A percentile compares a stretch with the other conserved stretches of the same genome.
These are phyloP conservation scores for Dasyurus viverrinus DNA, from an alignment of 2,113 vertebrate species.

Conservation along the genomic window DNA sequence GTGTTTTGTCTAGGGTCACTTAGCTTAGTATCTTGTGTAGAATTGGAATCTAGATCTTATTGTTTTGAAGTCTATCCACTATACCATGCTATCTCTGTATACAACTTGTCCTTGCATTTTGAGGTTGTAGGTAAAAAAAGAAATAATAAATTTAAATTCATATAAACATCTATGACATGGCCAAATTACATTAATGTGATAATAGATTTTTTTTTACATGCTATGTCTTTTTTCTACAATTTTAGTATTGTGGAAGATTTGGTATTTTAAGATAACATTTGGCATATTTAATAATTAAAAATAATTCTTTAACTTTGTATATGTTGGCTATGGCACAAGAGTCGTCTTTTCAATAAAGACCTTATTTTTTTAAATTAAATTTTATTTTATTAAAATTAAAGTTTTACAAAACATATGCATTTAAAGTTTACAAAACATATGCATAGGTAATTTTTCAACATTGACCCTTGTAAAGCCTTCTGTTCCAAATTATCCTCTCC, in stretches of 20 bases:
- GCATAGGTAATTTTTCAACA: too few relatives aligned
- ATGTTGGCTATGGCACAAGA: conserved; percentile 38
- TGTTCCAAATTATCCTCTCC: too few relatives aligned
- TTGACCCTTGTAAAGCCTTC: too few relatives aligned
- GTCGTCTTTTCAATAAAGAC: neutral
- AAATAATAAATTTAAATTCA: conserved; percentile 8
- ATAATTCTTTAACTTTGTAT: conserved; percentile 54
- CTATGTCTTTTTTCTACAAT: conserved; percentile 25
- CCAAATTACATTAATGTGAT: neutral
- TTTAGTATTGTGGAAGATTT: conserved; percentile 27
- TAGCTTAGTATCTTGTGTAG: neutral
- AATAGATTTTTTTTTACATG: conserved; percentile 53
- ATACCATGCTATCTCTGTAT: neutral
- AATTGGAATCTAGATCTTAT: neutral
- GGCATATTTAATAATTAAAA: conserved; percentile 60
- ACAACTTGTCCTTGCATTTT: neutral
- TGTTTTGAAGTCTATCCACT: neutral
- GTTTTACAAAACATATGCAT: too few relatives aligned
- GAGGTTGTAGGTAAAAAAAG: conserved; percentile 47
- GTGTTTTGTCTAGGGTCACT: neutral
- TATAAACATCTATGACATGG: conserved; percentile 19
- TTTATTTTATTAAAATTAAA: too few relatives aligned
- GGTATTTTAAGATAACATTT: conserved; percentile 48
- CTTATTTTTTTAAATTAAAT: neutral
- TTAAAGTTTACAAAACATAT: too few relatives aligned